phyloP scores from a whole-genome alignment of 2,888 invertebrate species.

The Netelia virgata region DNA sequence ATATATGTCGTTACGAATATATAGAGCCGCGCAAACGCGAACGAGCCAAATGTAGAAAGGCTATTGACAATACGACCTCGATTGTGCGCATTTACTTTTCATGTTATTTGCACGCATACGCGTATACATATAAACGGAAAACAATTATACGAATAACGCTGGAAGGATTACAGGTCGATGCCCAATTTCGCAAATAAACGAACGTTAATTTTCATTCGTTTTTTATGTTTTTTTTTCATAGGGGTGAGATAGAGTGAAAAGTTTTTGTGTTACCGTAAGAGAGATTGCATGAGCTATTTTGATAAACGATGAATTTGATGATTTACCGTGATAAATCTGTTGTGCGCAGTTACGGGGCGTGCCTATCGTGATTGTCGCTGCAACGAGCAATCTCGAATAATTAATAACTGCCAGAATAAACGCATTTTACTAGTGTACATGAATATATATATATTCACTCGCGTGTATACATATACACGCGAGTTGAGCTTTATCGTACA shows the following conservation, averaged over 20 bases:
- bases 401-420: conserved; percentile 58
- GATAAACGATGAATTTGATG: conserved; percentile 53
- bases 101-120: not conserved
- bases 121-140: not conserved
- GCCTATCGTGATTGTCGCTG: conserved; percentile 14
- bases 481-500: conserved; percentile 36
- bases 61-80: not conserved
- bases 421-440: conserved; percentile 21
- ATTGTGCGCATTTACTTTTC: not conserved
- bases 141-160: not conserved
- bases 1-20: no score
- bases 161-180: not conserved
- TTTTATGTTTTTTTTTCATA: not conserved
- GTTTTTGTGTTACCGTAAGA: not conserved
- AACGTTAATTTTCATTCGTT: not conserved
- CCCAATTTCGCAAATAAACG: not conserved
- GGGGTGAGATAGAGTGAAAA: not conserved
- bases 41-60: conserved; percentile 2
- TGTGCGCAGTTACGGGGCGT: conserved; percentile 3
- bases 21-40: not conserved
- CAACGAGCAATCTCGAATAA: conserved; percentile 58
- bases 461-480: not conserved
- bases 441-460: not conserved
- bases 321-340: conserved; percentile 48
- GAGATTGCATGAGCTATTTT: not conserved